These are phyloP conservation scores for Allygus modestus DNA, from an alignment of 2,888 invertebrate genomes.

Conservation along the genomic window DNA sequence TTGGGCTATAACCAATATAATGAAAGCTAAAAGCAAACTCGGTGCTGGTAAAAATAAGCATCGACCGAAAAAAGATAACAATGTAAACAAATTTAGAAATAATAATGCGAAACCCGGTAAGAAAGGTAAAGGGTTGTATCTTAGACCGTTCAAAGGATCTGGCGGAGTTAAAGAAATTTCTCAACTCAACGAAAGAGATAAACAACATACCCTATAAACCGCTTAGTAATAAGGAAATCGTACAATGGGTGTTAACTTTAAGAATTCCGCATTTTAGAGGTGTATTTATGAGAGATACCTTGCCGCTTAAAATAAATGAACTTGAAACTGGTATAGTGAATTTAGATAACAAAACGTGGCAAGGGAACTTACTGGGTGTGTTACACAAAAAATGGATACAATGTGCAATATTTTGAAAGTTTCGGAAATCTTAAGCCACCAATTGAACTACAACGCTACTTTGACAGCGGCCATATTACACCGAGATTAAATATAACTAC, in stretches of 20 bases:
- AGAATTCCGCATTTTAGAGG: constrained; percentile 55
- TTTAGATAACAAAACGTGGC: constrained; percentile 32
- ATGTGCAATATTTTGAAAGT: constrained; percentile 56
- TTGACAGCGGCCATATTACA: constrained; percentile 16
- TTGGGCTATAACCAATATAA: constrained; percentile 39
- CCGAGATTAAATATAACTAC: constrained; percentile 20
- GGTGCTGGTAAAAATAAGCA: constrained; percentile 32
- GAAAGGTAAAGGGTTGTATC: not conserved
- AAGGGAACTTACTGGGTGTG: constrained; percentile 58
- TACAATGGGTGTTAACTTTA: constrained; percentile 5
- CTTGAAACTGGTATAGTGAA: constrained; percentile 53
- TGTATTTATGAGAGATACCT: constrained; percentile 57
- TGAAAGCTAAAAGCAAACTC: constrained; percentile 17
- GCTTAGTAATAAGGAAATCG: constrained; percentile 9
- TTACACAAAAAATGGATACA: constrained; percentile 47
- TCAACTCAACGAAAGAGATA: constrained; percentile 7
- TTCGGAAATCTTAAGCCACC: constrained; percentile 57
- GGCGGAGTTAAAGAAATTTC: not conserved
- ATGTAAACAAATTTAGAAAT: not conserved
- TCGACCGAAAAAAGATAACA: not conserved
- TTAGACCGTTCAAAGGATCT: constrained; percentile 23
- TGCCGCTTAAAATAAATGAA: constrained; percentile 37
- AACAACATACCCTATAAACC: constrained; percentile 6
- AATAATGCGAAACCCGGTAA: not conserved
- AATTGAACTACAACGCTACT: constrained; percentile 26